Evolutionary conservation across 2,888 invertebrate species (phyloP).

Genomic region (Eupithecia inturbata): DNA sequence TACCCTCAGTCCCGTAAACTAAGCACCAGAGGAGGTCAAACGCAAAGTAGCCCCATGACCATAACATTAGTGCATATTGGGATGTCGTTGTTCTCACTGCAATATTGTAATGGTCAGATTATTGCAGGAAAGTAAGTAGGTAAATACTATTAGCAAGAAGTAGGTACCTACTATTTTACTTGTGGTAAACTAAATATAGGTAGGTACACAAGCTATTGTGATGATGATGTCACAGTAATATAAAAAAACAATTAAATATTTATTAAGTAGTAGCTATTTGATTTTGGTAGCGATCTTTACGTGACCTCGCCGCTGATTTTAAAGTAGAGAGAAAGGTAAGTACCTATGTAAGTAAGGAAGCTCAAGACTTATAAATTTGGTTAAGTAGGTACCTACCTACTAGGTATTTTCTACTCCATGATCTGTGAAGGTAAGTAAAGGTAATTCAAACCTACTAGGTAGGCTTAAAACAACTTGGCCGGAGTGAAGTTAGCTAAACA

Average conservation of each 20-base stretch:
- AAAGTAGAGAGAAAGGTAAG: too few relatives aligned
- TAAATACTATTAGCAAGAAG: neutral
- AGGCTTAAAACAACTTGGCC: too few relatives aligned
- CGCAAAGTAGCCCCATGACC: constrained; percentile 86
- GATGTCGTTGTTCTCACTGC: constrained; percentile 62
- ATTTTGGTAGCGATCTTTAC: neutral
- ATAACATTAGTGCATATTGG: constrained; percentile 77
- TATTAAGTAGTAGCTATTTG: too few relatives aligned
- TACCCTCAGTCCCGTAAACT: constrained; percentile 76
- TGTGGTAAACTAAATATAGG: too few relatives aligned
- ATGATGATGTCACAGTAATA: too few relatives aligned
- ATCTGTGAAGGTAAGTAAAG: neutral
- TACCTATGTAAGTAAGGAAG: too few relatives aligned
- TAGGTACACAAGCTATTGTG: too few relatives aligned
- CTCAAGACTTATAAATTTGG: neutral
- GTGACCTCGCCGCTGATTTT: too few relatives aligned
- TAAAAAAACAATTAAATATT: too few relatives aligned
- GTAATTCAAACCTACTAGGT: too few relatives aligned
- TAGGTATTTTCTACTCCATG: neutral
- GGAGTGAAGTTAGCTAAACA: too few relatives aligned
- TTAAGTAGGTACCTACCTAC: neutral
- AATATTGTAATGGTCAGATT: neutral
- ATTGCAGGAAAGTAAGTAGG: neutral
- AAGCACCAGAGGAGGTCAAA: constrained; percentile 85
- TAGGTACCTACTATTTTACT: neutral